Conservation (phyloP, 2,888 invertebrate species). For the Drosophila aldrichi region DNA sequence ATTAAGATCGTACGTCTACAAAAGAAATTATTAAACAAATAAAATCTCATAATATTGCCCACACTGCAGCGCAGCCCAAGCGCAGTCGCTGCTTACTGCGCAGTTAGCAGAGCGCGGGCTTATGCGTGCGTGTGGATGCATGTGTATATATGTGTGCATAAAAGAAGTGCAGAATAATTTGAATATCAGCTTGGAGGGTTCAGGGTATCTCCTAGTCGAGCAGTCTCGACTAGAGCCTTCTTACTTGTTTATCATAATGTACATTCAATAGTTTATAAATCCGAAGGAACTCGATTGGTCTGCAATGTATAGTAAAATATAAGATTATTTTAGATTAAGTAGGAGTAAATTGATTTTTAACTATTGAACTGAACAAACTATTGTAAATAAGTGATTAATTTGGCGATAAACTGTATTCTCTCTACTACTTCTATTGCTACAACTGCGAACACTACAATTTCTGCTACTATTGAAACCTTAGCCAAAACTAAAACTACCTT, state of each 20-base stretch:
- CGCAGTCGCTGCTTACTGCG: too few relatives aligned
- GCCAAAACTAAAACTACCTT: background rate
- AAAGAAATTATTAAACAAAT: too few relatives aligned
- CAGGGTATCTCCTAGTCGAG: too few relatives aligned
- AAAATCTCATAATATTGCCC: too few relatives aligned
- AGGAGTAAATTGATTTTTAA: background rate
- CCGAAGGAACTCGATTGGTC: background rate
- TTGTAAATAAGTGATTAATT: conserved; percentile 14
- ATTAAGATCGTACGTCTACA: too few relatives aligned
- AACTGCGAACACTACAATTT: background rate
- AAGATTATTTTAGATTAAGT: conserved; percentile 3
- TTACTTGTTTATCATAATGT: conserved; percentile 1
- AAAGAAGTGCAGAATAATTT: too few relatives aligned
- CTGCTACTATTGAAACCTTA: background rate
- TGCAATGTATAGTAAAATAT: background rate
- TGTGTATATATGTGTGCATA: too few relatives aligned
- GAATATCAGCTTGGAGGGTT: too few relatives aligned
- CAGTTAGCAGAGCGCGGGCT: too few relatives aligned
- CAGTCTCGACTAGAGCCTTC: too few relatives aligned
- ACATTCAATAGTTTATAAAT: background rate
- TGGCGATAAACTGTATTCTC: conserved; percentile 13
- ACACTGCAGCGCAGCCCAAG: too few relatives aligned
- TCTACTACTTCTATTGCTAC: background rate
- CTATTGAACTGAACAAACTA: conserved; percentile 10
- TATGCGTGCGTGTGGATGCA: too few relatives aligned